Evolutionary conservation across 2,888 invertebrate genomes (phyloP), one percentile per base, ranked within the genome.

Genomic region (Thecophora atra): DNA sequence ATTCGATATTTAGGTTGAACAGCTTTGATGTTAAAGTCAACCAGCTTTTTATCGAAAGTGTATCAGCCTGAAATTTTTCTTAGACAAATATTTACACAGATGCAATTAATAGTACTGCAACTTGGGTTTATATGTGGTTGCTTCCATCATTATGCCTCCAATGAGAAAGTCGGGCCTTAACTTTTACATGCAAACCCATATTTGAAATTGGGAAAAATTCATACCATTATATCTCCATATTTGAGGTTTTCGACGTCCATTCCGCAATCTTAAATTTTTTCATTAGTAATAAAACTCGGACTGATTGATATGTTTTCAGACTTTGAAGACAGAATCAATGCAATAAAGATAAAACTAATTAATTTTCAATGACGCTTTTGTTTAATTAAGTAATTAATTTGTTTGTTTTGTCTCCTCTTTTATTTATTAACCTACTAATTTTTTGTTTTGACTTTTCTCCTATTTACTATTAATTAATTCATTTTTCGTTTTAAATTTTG

Each of bases 251-350:
- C 58, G 58, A 4, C n/a, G 17, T 58, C 58, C 58, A 58, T 58
- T 58, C 58, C 58, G 58, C n/a, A 58, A 58, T 58, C 58, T 58
- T 26, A 58, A 58, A 58, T 58, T 58, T 58, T 58, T 58, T 58
- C 47, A 47, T 47, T 47, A 47, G 47, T 47, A 47, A 47, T 47
- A 47, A 47, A 4, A 47, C 13, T 47, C 47, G 6, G 47, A 47
- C 47, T 47, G 47, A 47, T 47, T 47, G 47, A 17, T 47, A 47
- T 11, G 47, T 47, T 47, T 47, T 47, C 47, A 47, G 47, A 47
- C 47, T 47, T 47, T 11, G 15, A 47, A n/a, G 47, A 47, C 47
- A 47, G 47, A 47, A 47, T n/a, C n/a, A n/a, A n/a, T n/a, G n/a
- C n/a, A n/a, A n/a, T n/a, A n/a, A n/a, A n/a, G n/a, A n/a, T n/a